These are phyloP conservation scores for Mormyrops attenuatus DNA, from an alignment of 2,797 vertebrate genomes.

Conservation along the genomic window DNA sequence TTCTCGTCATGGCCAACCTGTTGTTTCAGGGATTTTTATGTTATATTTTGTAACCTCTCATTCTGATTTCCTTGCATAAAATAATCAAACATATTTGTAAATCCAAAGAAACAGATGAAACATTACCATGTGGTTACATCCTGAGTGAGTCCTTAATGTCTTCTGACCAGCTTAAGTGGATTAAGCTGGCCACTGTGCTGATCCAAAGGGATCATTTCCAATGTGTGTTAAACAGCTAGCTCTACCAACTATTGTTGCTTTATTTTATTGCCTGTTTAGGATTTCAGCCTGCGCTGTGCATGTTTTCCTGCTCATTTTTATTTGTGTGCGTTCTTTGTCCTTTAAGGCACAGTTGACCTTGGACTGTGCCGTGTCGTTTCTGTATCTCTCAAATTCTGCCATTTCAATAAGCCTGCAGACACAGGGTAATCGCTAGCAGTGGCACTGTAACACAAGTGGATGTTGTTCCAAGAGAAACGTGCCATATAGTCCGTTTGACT, in stretches of 20 bases:
- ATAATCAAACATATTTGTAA: background rate
- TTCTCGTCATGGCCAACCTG: background rate
- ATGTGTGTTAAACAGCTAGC: background rate
- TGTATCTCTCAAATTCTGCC: background rate
- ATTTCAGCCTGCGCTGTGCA: background rate
- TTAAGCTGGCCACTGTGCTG: background rate
- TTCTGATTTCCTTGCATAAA: background rate
- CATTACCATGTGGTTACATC: background rate
- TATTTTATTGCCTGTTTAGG: background rate
- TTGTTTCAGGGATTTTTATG: background rate
- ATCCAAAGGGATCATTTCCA: background rate
- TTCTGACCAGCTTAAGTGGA: background rate
- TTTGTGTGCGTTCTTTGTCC: background rate
- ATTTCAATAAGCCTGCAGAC: background rate
- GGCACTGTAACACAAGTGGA: background rate
- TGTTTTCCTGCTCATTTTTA: background rate
- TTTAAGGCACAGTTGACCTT: background rate
- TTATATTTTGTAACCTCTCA: background rate
- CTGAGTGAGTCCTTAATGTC: background rate
- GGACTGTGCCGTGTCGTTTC: background rate
- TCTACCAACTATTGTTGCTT: background rate
- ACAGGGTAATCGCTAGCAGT: background rate
- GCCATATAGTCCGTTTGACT: background rate
- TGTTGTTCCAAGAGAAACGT: background rate
- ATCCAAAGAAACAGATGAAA: background rate